Evolutionary conservation across 1,140 invertebrate species (phyloP), one percentile per base, ranked within the genome.

Genomic region (Oryctes rhinoceros): DNA sequence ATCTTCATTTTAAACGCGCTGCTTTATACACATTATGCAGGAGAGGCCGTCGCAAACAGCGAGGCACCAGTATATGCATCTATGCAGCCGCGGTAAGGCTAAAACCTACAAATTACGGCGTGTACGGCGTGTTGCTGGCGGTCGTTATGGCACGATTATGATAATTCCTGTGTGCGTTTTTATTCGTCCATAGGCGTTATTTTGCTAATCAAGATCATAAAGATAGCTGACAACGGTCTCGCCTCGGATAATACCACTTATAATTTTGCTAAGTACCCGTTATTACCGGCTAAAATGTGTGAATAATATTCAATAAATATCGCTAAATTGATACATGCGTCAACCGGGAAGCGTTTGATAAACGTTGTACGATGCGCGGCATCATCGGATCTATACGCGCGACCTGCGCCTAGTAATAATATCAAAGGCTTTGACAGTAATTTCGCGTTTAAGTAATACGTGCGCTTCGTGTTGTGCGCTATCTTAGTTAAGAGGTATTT

Each of bases 251-350:
- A 76, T 76, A 39, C 47, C 35, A 20, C 75, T 37, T 30, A 20
- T 76, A 76, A 76, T 76, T 76, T 76, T 44, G 13, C 35, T 76
- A 76, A 76, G 39, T 76, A 47, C 44, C 37, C 47, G 37, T 76
- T 76, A 76, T 76, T 76, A 76, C 37, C 65, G 47, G 35, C 75
- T 76, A 76, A 76, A 76, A 76, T 76, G 75, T 76, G 75, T 76
- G 75, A 76, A 76, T 71, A 71, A 71, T 71, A 71, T 71, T 71
- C 65, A 71, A 71, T 71, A 71, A 71, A 71, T 71, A 71, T 71
- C 24, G 20, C 18, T 71, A 71, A 71, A 71, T 71, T 71, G 65
- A 71, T 71, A 71, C 65, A 59, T 18, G 53, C 53, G 18, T 18
- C 15, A 59, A 59, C 15, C 15, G 53, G 53, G 15, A n/a, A 18